Conservation (phyloP, 2,113 vertebrate species). For the Poecilia latipinna region DNA sequence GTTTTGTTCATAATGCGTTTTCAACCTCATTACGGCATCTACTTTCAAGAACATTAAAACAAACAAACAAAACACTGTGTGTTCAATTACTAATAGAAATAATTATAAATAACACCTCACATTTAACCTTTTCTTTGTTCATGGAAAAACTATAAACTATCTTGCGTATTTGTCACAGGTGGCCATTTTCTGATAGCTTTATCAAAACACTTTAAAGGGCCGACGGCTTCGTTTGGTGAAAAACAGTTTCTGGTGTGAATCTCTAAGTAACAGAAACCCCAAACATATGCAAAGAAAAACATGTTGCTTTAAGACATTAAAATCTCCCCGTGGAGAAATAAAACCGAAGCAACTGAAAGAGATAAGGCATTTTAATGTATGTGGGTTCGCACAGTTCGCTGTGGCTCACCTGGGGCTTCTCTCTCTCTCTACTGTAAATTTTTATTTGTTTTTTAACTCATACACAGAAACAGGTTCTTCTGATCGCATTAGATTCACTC, state of each 20-base stretch:
- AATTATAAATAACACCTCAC: too few species aligned
- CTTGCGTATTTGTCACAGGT: background rate
- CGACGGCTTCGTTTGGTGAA: too few species aligned
- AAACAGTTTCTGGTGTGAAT: background rate
- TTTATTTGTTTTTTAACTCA: constrained; percentile 10
- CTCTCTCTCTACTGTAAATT: constrained; percentile 62
- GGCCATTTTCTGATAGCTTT: background rate
- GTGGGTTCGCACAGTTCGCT: constrained; percentile 19
- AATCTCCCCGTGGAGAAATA: background rate
- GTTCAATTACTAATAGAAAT: too few species aligned
- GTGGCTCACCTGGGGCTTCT: constrained; percentile 47
- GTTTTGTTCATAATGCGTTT: too few species aligned
- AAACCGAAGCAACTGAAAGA: too few species aligned
- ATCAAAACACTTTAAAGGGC: background rate
- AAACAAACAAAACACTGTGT: too few species aligned
- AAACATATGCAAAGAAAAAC: background rate
- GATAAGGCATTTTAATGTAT: background rate
- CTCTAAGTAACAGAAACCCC: background rate
- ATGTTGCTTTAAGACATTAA: background rate
- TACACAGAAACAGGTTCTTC: constrained; percentile 57
- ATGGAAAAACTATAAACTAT: background rate
- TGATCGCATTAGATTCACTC: constrained; percentile 72
- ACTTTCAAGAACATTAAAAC: too few species aligned
- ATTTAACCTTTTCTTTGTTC: too few species aligned
- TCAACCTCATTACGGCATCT: too few species aligned